Conservation (phyloP, 2,888 invertebrate species). For the Lepidocyrtinus sp. region DNA sequence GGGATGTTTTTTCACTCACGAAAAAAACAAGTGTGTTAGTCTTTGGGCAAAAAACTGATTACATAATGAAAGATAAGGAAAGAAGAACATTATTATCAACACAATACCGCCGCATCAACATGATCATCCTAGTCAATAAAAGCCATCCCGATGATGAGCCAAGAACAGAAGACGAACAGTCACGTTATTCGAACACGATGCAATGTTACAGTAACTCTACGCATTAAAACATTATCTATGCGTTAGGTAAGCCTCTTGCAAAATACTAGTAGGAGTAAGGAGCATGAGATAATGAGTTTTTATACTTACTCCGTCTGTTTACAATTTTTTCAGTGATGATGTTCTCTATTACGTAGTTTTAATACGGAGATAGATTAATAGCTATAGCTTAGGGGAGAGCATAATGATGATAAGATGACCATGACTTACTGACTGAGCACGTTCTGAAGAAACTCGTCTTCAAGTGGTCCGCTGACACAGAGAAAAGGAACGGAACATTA, state of each 20-base stretch:
- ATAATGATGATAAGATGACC: too few species aligned
- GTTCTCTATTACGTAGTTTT: too few species aligned
- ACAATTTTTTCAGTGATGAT: slow-evolving; percentile 43
- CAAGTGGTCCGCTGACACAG: slow-evolving; percentile 47
- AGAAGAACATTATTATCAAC: slow-evolving; percentile 33
- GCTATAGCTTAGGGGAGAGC: too few species aligned
- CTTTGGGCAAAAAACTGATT: slow-evolving; percentile 14
- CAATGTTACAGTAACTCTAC: slow-evolving; percentile 56
- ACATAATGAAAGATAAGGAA: slow-evolving; percentile 16
- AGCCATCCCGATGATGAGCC: slow-evolving; percentile 13
- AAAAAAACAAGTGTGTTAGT: too few species aligned
- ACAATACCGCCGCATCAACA: slow-evolving; percentile 5
- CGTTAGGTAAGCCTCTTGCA: background rate
- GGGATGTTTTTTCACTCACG: too few species aligned
- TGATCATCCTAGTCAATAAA: slow-evolving; percentile 25
- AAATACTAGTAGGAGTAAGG: slow-evolving; percentile 16
- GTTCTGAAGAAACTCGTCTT: slow-evolving; percentile 39
- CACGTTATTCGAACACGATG: slow-evolving; percentile 56
- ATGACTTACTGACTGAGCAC: slow-evolving; percentile 36
- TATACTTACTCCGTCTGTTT: too few species aligned
- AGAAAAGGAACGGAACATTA: slow-evolving; percentile 46
- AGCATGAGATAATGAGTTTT: too few species aligned
- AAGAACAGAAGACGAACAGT: slow-evolving; percentile 36
- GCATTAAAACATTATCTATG: background rate
- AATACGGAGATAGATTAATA: too few species aligned